Evolutionary conservation across 2,888 invertebrate genomes (phyloP).

Genomic region (Euzetes globulus): DNA sequence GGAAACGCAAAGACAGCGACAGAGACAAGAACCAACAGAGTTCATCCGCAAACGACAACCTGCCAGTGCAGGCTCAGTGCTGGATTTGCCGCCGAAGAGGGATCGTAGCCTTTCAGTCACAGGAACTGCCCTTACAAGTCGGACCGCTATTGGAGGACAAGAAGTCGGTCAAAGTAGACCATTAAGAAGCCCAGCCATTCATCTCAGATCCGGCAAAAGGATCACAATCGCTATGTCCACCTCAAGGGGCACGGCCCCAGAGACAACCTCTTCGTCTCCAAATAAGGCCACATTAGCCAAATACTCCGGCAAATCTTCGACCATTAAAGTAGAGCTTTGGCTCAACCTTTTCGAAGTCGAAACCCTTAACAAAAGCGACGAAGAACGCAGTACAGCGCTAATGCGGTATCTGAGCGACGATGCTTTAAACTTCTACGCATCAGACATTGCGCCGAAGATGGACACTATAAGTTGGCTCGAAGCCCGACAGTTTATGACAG

Average conservation of each 20-base stretch:
- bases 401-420: not conserved
- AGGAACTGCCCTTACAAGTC: not conserved
- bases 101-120: not conserved
- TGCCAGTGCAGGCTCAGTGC: not conserved
- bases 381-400: not conserved
- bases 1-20: too few species aligned
- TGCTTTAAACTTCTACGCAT: conserved; percentile 10
- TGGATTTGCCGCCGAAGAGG: not conserved
- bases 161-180: too few species aligned
- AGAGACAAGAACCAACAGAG: too few species aligned
- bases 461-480: not conserved
- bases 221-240: too few species aligned
- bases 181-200: too few species aligned
- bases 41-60: not conserved
- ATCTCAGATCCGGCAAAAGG: too few species aligned
- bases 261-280: too few species aligned
- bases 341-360: not conserved
- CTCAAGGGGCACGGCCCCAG: too few species aligned
- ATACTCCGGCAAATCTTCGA: not conserved
- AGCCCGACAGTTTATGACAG: not conserved
- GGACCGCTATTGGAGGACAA: too few species aligned
- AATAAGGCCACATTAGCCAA: too few species aligned
- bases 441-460: conserved; percentile 1
- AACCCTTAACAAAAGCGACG: not conserved
- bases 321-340: not conserved